phyloP scores from a whole-genome alignment of 1,140 invertebrate genomes.

The Antheraea pernyi region DNA sequence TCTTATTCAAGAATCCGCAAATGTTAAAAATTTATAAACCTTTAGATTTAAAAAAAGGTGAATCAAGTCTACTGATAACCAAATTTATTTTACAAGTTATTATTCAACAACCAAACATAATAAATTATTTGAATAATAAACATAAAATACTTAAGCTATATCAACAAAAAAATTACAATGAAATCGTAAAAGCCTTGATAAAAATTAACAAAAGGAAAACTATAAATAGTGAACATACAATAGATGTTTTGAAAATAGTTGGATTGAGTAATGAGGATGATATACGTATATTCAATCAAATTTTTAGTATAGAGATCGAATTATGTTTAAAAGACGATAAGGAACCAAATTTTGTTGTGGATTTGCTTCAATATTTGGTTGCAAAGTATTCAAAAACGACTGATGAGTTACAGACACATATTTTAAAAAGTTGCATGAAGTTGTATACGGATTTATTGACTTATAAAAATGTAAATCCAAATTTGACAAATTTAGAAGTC shows the following conservation, averaged over 20 bases:
- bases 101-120: slow-evolving; percentile 48
- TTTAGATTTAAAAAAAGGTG: slow-evolving; percentile 56
- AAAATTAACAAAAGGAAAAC: slow-evolving; percentile 69
- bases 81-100: slow-evolving; percentile 70
- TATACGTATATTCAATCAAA: slow-evolving; percentile 47
- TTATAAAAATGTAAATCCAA: slow-evolving; percentile 58
- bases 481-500: slow-evolving; percentile 77
- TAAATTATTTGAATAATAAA: slow-evolving; percentile 52
- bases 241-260: slow-evolving; percentile 52
- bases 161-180: slow-evolving; percentile 67
- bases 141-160: slow-evolving; percentile 63
- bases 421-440: slow-evolving; percentile 48
- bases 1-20: slow-evolving; percentile 77
- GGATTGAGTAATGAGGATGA: slow-evolving; percentile 60
- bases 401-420: slow-evolving; percentile 44
- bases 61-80: slow-evolving; percentile 65
- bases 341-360: slow-evolving; percentile 63
- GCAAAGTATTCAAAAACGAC: slow-evolving; percentile 57
- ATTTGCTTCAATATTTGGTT: slow-evolving; percentile 59
- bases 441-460: slow-evolving; percentile 63
- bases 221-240: slow-evolving; percentile 48
- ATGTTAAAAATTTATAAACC: slow-evolving; percentile 80
- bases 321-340: slow-evolving; percentile 63
- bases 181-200: slow-evolving; percentile 66
- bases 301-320: slow-evolving; percentile 50